Conservation (phyloP, 1,140 invertebrate genomes). For the Agrypnia vestita region DNA sequence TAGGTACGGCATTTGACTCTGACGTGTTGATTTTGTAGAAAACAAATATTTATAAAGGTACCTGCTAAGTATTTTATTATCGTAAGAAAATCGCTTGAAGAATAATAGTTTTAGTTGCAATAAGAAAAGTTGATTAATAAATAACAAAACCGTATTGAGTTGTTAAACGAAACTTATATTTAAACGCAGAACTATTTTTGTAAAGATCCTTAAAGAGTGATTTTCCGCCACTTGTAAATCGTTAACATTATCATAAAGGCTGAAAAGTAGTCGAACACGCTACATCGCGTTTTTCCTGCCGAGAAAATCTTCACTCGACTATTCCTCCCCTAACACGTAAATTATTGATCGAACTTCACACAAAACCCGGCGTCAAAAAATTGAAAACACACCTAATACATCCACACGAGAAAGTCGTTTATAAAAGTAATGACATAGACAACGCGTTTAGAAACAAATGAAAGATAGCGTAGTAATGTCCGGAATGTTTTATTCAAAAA, state of each 20-base stretch:
- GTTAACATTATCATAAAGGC: background rate
- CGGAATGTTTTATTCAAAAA: constrained; percentile 1
- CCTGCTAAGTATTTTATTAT: too few species aligned
- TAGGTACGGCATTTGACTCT: too few species aligned
- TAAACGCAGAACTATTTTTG: too few species aligned
- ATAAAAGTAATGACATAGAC: too few species aligned
- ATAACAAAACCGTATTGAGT: too few species aligned
- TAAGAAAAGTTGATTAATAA: too few species aligned
- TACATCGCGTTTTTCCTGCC: constrained; percentile 54
- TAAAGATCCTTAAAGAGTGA: background rate
- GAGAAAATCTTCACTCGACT: constrained; percentile 50
- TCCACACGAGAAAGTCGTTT: too few species aligned
- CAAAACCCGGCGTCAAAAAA: constrained; percentile 1
- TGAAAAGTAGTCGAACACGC: constrained; percentile 46
- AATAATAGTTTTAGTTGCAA: too few species aligned
- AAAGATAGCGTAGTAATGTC: background rate
- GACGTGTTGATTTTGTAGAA: too few species aligned
- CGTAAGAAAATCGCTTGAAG: too few species aligned
- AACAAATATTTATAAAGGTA: too few species aligned
- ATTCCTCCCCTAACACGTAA: constrained; percentile 48
- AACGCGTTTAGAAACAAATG: background rate
- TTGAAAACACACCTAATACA: background rate
- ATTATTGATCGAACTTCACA: constrained; percentile 43
- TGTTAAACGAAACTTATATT: too few species aligned
- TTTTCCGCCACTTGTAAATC: constrained; percentile 22